phyloP scores from a whole-genome alignment of 2,888 invertebrate genomes.

The Eupithecia dodoneata region DNA sequence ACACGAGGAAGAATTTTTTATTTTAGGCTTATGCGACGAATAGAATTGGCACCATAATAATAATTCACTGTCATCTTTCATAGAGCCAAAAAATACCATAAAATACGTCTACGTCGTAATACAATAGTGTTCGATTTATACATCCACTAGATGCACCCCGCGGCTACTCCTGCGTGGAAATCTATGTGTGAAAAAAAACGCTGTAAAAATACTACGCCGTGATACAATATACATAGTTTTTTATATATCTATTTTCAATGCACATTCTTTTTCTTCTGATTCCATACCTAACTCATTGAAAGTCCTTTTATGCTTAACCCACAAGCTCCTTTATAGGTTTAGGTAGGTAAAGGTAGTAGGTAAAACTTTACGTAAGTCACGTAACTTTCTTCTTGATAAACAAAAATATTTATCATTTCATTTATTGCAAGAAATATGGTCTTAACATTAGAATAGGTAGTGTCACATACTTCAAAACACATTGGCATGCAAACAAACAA shows the following conservation, averaged over 20 bases:
- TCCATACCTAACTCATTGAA: neutral
- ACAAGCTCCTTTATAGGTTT: neutral
- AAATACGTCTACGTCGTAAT: neutral
- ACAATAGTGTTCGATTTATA: no score
- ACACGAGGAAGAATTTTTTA: constrained; percentile 5
- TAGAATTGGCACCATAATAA: neutral
- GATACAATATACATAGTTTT: no score
- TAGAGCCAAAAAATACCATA: neutral
- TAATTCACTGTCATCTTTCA: neutral
- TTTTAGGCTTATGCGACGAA: neutral
- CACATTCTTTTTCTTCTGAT: neutral
- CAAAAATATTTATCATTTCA: neutral
- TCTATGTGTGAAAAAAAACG: neutral
- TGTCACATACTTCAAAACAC: no score
- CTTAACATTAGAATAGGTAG: no score
- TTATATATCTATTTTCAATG: neutral
- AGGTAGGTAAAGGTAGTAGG: neutral
- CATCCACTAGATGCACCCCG: no score
- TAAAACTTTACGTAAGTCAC: neutral
- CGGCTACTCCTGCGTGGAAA: no score
- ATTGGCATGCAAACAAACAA: no score
- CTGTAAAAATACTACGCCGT: neutral
- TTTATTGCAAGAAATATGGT: no score
- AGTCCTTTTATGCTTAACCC: neutral
- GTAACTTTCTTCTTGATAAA: neutral